phyloP scores from a whole-genome alignment of 2,888 invertebrate genomes.

The Scaptomyza cyrtandrae region DNA sequence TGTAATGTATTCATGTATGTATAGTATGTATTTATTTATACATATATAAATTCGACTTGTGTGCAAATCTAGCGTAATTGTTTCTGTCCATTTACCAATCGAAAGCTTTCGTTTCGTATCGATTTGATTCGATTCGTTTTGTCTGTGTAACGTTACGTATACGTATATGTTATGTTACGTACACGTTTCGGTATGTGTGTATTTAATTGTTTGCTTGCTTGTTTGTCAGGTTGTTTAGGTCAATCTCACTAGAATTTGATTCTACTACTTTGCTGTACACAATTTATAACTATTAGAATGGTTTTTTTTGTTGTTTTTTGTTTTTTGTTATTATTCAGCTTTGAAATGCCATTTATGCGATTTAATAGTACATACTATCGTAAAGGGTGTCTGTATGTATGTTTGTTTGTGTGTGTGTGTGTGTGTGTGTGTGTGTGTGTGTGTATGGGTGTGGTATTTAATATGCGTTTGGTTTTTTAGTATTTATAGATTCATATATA shows the following conservation, averaged over 20 bases:
- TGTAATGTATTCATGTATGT: constrained; percentile 9
- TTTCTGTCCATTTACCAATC: constrained; percentile 35
- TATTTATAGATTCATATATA: constrained; percentile 72
- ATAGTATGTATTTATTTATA: constrained; percentile 60
- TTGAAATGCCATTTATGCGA: constrained; percentile 28
- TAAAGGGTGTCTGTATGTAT: constrained; percentile 13
- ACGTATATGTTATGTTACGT: background rate
- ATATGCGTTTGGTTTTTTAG: constrained; percentile 38
- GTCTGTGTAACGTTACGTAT: background rate
- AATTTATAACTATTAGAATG: constrained; percentile 43
- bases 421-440: constrained; percentile 11
- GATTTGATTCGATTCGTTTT: constrained; percentile 2
- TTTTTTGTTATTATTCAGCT: constrained; percentile 14
- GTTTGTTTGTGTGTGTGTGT: constrained; percentile 17
- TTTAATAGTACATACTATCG: constrained; percentile 30
- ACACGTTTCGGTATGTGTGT: constrained; percentile 2
- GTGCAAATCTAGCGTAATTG: constrained; percentile 78
- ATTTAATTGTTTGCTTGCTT: background rate
- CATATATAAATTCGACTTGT: constrained; percentile 80
- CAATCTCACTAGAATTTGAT: constrained; percentile 52
- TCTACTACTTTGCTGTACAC: constrained; percentile 57
- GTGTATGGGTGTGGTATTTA: constrained; percentile 26
- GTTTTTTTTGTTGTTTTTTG: constrained; percentile 2
- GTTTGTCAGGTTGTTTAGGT: constrained; percentile 18
- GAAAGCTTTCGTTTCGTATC: constrained; percentile 5